phyloP scores from a whole-genome alignment of 2,888 invertebrate genomes.

The Andrena hattorfiana region DNA sequence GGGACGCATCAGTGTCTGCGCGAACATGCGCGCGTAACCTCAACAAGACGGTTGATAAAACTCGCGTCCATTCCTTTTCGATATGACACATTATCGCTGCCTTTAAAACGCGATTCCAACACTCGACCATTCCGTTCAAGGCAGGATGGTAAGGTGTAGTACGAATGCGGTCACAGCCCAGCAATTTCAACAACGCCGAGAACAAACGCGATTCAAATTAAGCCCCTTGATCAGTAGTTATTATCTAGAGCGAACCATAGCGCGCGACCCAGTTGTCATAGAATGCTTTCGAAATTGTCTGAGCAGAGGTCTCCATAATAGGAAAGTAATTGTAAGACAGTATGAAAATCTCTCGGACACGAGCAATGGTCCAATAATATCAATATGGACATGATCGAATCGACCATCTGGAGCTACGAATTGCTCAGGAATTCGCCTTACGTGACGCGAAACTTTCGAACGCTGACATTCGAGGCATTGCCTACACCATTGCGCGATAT shows the following conservation, averaged over 20 bases:
- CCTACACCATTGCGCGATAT: background rate
- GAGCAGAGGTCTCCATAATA: background rate
- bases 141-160: too few species aligned
- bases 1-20: background rate
- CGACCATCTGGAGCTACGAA: background rate
- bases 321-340: constrained; percentile 10
- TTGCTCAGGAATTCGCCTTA: background rate
- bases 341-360: background rate
- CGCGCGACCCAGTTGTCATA: constrained; percentile 8
- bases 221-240: too few species aligned
- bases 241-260: background rate
- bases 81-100: background rate
- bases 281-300: background rate
- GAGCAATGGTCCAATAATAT: constrained; percentile 2
- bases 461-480: background rate
- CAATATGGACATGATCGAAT: background rate
- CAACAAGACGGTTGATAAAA: background rate
- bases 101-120: constrained; percentile 26
- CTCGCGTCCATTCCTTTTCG: background rate
- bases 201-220: too few species aligned
- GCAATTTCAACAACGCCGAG: too few species aligned
- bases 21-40: background rate
- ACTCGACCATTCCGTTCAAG: constrained; percentile 65
- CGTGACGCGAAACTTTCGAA: background rate
- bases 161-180: too few species aligned